Evolutionary conservation across 2,797 vertebrate species (phyloP), one percentile per base, ranked within the genome.

Genomic region (Clarias laeviceps): DNA sequence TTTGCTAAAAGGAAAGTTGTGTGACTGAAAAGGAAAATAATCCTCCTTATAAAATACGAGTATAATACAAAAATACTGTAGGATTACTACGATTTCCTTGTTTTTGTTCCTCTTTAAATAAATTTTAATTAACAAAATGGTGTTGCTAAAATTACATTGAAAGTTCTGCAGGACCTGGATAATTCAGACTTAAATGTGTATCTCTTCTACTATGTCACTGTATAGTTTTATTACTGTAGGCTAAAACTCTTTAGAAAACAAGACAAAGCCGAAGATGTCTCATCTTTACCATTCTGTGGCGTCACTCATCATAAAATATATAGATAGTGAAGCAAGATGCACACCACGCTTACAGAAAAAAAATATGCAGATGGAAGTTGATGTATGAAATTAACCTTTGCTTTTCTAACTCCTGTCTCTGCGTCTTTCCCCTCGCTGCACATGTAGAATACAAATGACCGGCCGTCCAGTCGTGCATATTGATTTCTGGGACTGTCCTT

Each of bases 321-420:
- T 76, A 70, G 83, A 84, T 57, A 34, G n/a, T 17, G 8, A 37
- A 72, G 88, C 66, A 29, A 70, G 83, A 66, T 68, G 83, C 72
- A 78, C 82, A 80, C 73, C 69, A 50, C 83, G 81, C 82, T 84
- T 54, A 82, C 82, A 40, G 66, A 62, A 83, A 87, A 85, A 88
- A 90, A 90, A 89, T 86, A 90, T 91, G 89, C 89, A 91, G 88
- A 90, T 88, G 80, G 88, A 88, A 88, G 88, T 88, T 89, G 88
- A 91, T 91, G 88, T 91, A 89, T 91, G 90, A 91, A 91, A 91
- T 91, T 91, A 91, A 91, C 90, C 90, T 91, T 91, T 91, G 87
- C 88, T 90, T 90, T 91, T 85, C 88, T 89, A 91, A 90, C 90
- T 91, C 87, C 89, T 89, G 87, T 88, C 89, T 88, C 78, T 85